Percentiles rank a stretch among this genome's conserved stretches.
Evolutionary conservation across 1,140 invertebrate genomes (phyloP).

Genomic region (Aculops lycopersici): DNA sequence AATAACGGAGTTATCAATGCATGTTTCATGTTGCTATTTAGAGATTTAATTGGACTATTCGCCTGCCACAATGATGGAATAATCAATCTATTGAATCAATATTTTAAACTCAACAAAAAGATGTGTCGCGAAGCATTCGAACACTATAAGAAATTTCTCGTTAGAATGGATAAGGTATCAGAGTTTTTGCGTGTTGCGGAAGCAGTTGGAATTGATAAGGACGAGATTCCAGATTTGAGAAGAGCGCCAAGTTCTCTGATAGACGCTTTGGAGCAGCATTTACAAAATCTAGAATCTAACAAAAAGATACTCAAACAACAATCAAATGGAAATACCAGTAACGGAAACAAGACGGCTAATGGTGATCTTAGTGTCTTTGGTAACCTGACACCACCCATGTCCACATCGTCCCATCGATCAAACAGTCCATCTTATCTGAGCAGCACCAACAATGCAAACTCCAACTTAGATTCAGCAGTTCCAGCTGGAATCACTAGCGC

Average conservation of each 20-base stretch:
- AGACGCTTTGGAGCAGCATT: slow-evolving; percentile 83
- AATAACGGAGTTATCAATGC: slow-evolving; percentile 94
- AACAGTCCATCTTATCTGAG: no score
- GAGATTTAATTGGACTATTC: slow-evolving; percentile 91
- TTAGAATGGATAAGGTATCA: slow-evolving; percentile 87
- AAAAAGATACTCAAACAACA: no score
- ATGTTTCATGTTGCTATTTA: slow-evolving; percentile 87
- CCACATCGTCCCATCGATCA: no score
- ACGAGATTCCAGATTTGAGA: slow-evolving; percentile 89
- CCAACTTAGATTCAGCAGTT: neutral
- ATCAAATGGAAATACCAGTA: no score
- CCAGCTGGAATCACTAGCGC: neutral
- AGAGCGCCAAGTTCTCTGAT: slow-evolving; percentile 92
- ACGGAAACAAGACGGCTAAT: no score
- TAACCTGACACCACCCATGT: no score
- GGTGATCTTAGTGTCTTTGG: no score
- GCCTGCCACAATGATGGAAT: slow-evolving; percentile 99
- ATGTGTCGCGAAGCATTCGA: slow-evolving; percentile 77
- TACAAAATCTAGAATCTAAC: slow-evolving; percentile 62
- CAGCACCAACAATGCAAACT: slow-evolving; percentile 26
- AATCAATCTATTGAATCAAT: slow-evolving; percentile 53
- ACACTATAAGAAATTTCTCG: slow-evolving; percentile 93
- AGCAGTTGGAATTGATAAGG: slow-evolving; percentile 93
- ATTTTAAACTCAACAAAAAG: slow-evolving; percentile 97
- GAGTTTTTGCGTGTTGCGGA: slow-evolving; percentile 92